Evolutionary conservation across 2,888 invertebrate genomes (phyloP), one percentile per base, ranked within the genome.

Genomic region (Gymnoscelis rufifasciata): DNA sequence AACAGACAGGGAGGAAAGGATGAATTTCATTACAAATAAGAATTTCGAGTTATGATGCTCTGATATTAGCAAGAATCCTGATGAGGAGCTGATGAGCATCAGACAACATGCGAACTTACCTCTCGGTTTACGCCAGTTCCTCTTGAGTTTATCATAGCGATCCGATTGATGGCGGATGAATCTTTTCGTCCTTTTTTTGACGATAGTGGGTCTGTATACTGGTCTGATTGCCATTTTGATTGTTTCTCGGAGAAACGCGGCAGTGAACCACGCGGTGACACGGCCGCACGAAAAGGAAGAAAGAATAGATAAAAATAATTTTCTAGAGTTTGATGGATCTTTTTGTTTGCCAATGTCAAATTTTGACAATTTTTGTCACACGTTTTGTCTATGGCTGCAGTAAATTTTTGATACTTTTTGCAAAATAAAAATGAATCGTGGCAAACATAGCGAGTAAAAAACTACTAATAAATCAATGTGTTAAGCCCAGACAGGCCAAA

Each of bases 61-160:
- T 19, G 33, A 13, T n/a, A 8, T 37, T 15, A 31, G 40, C 33
- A 37, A 37, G 26, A 38, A 38, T 19, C 29, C 11, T 7, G 3
- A 28, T 36, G 7, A 10, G 26, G 5, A 19, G n/a, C 11, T 10
- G n/a, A 6, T 3, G 3, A 2, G 19, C 8, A 27, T 19, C 40
- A 29, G 53, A 52, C n/a, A n/a, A n/a, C 59, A 58, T 52, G 61
- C 54, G 47, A 54, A 51, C 78, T 63, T 74, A 89, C 89, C 99
- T 90, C 98, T 98, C 12, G 99, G 99, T 90, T 98, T 99, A 79
- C 99, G 94, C 99, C 99, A 99, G 92, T 96, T 97, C 64, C 95
- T 92, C 92, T 95, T 97, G 62, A 98, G 91, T 89, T 97, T 97
- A 63, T 93, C 93, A 94, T 98, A 99, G 80, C 99, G 93, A 89